Evolutionary conservation across 2,888 invertebrate species (phyloP).

Genomic region (Coremacera marginata): DNA sequence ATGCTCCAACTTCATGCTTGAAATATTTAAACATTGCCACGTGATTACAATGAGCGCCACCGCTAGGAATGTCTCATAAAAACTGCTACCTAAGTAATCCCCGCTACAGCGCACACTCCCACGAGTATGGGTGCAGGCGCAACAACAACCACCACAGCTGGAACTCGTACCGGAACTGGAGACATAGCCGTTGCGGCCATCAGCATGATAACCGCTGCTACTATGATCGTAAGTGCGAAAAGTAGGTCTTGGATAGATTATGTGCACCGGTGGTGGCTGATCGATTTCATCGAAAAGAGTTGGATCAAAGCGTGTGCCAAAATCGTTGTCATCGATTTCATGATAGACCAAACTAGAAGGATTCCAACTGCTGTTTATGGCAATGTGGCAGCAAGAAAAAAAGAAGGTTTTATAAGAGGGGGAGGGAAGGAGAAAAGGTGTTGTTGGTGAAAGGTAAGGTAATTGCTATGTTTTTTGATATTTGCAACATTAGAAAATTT

Average conservation of each 20-base stretch:
- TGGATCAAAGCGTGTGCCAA: conserved; percentile 63
- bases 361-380: conserved; percentile 70
- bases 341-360: conserved; percentile 77
- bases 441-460: background rate
- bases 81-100: background rate
- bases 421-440: background rate
- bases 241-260: conserved; percentile 76
- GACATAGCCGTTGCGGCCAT: background rate
- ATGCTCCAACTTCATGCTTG: conserved; percentile 33
- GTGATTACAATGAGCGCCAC: background rate
- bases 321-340: conserved; percentile 69
- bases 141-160: background rate
- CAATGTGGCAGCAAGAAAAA: conserved; percentile 10
- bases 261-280: conserved; percentile 78
- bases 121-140: background rate
- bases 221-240: conserved; percentile 45
- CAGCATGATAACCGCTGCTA: conserved; percentile 5
- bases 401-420: conserved; percentile 13
- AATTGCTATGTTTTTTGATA: too few relatives aligned
- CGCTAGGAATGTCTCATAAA: conserved; percentile 19
- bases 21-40: conserved; percentile 20
- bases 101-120: background rate
- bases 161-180: conserved; percentile 21
- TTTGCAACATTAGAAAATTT: background rate
- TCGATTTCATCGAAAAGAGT: conserved; percentile 76